Evolutionary conservation across 2,888 invertebrate species (phyloP), one percentile per base, ranked within the genome.

Genomic region (Archips xylosteana): DNA sequence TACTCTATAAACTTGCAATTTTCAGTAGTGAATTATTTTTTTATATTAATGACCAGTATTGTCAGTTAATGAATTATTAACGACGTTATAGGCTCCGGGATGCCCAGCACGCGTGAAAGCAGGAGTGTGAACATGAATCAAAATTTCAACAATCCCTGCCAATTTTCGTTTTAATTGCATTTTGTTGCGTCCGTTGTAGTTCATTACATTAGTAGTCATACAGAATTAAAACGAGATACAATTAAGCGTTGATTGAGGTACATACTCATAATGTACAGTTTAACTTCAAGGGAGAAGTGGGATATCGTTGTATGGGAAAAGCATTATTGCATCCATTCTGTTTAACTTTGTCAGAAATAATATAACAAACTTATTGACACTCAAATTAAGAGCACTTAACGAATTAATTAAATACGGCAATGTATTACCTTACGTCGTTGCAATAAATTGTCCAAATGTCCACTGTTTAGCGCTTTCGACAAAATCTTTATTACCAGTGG

Each of bases 101-200:
- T 72, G 71, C 74, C 61, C 62, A 54, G 64, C 71, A 75, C 68
- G 71, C 71, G 76, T 73, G 76, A 70, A 65, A 49, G 67, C 70
- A 75, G 67, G 75, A 76, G 76, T 78, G 76, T 78, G 81, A 81
- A 82, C 81, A 81, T 83, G 78, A 83, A 82, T 85, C 80, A 84
- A 82, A 81, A 79, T 83, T 84, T 81, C 75, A 83, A 79, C 83
- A 81, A 82, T 82, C 74, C 77, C 78, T 77, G 77, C 78, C 81
- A 83, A 85, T 84, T 84, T 84, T 83, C 83, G 80, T 82, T 81
- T 82, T 84, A 84, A 86, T 86, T 85, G 80, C 81, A 77, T 83
- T 84, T 83, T 81, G 82, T 83, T 79, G 78, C 78, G 76, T 74
- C 76, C 79, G 77, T 76, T 76, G 75, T 66, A 69, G 59, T 71